Evolutionary conservation across 2,113 vertebrate species (phyloP), one percentile per base, ranked within the genome.

Genomic region (Grantiella picta): DNA sequence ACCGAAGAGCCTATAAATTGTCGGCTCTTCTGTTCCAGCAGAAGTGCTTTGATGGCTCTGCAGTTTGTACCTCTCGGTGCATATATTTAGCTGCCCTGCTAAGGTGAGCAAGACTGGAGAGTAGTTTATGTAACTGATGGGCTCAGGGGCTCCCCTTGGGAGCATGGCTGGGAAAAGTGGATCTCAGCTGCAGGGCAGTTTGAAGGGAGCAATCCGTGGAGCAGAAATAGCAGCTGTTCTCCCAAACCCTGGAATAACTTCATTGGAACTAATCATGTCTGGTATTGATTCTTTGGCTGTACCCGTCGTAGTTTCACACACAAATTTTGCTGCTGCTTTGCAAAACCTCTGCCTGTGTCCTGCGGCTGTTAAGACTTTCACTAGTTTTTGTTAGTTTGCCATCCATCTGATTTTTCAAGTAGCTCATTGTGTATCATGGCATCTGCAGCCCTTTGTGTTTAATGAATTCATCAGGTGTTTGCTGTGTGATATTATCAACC

Each of bases 71-170:
- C 7, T 89, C 70, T 84, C 38, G 91, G 79, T 84, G 75, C 70
- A 1, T 96, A n/a, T 95, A 89, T 94, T 94, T 87, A 95, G 90
- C 71, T 93, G 86, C 69, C 76, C 73, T 97, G 20, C 92, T 94
- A 68, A 93, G 90, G 95, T 82, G 91, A 86, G 91, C 31, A 56
- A 81, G 82, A 15, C 78, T 89, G 27, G 35, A 72, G 82, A 86
- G 75, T 22, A 22, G 61, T 59, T 88, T 93, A 18, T 97, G 61
- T 91, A 92, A 90, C 66, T 68, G 35, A 78, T 77, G 91, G 81
- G 50, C 90, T 95, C 54, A 54, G 86, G 82, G 54, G 44, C 93
- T 96, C 69, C 79, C 86, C 53, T 70, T 47, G 78, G 84, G 94
- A 94, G 33, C 4, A 12, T 29, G 81, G 52, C 57, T 73, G 13